Evolutionary conservation across 2,888 invertebrate species (phyloP).

Genomic region (Poecilus cupreus): DNA sequence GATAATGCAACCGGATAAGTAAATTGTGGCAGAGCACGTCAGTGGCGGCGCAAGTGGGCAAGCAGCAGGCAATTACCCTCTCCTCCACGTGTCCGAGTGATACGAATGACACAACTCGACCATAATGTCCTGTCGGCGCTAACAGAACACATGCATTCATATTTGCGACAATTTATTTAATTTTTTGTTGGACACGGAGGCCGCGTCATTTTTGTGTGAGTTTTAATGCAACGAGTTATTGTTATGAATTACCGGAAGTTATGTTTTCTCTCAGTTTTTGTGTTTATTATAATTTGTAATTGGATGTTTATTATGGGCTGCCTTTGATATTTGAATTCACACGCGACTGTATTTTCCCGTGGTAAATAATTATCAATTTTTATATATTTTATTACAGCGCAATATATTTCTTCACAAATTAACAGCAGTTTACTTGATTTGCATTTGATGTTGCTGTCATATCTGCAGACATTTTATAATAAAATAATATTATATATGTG

Average conservation of each 20-base stretch:
- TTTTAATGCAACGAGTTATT: not conserved
- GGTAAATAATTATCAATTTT: too few species aligned
- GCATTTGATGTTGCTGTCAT: too few species aligned
- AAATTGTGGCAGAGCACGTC: not conserved
- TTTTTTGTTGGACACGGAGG: not conserved
- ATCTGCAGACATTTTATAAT: too few species aligned
- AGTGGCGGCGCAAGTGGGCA: not conserved
- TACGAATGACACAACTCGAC: not conserved
- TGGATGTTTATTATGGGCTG: constrained; percentile 3
- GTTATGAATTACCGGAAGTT: constrained; percentile 25
- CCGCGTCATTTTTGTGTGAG: not conserved
- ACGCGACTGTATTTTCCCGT: too few species aligned
- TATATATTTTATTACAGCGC: too few species aligned
- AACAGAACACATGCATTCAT: constrained; percentile 23
- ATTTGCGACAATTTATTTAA: constrained; percentile 38
- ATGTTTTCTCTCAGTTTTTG: constrained; percentile 29
- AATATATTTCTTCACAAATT: too few species aligned
- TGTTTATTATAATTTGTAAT: constrained; percentile 36
- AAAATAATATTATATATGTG: too few species aligned
- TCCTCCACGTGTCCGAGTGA: not conserved
- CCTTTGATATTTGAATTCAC: not conserved
- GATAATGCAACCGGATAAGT: constrained; percentile 12
- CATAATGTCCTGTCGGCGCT: constrained; percentile 1
- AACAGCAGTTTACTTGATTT: too few species aligned
- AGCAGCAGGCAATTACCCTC: constrained; percentile 18